A percentile compares a stretch with the other conserved stretches of the same genome.
Evolutionary conservation across 2,888 invertebrate species (phyloP).

Genomic region (Andrena hattorfiana): DNA sequence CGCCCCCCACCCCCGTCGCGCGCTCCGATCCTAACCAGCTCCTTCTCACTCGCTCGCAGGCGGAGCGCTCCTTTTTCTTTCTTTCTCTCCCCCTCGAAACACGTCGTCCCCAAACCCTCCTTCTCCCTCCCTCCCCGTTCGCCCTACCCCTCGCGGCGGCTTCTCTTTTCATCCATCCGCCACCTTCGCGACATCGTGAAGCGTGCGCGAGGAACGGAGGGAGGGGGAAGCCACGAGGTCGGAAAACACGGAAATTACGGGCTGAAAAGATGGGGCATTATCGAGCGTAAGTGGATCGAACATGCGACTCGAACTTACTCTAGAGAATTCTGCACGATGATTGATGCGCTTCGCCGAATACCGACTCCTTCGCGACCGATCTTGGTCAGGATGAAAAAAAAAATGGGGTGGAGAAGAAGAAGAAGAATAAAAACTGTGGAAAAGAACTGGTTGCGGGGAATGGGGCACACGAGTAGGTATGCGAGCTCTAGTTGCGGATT

Average conservation of each 20-base stretch:
- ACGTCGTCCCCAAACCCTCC: constrained; percentile 11
- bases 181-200: constrained; percentile 64
- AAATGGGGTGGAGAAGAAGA: background rate
- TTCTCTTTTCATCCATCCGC: constrained; percentile 50
- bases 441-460: too few relatives aligned
- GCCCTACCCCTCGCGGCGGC: constrained; percentile 20
- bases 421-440: background rate
- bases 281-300: constrained; percentile 46
- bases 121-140: background rate
- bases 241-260: constrained; percentile 67
- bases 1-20: constrained; percentile 67
- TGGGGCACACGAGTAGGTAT: too few relatives aligned
- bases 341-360: background rate
- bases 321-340: background rate
- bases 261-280: constrained; percentile 50
- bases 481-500: too few relatives aligned
- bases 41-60: constrained; percentile 23
- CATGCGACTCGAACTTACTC: constrained; percentile 35
- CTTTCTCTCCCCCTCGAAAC: constrained; percentile 27
- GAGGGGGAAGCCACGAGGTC: constrained; percentile 61
- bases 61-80: constrained; percentile 40
- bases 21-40: constrained; percentile 18
- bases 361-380: background rate
- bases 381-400: too few relatives aligned
- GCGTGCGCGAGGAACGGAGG: constrained; percentile 45